phyloP scores from a whole-genome alignment of 2,113 vertebrate genomes.

The Aegotheles bennettii region DNA sequence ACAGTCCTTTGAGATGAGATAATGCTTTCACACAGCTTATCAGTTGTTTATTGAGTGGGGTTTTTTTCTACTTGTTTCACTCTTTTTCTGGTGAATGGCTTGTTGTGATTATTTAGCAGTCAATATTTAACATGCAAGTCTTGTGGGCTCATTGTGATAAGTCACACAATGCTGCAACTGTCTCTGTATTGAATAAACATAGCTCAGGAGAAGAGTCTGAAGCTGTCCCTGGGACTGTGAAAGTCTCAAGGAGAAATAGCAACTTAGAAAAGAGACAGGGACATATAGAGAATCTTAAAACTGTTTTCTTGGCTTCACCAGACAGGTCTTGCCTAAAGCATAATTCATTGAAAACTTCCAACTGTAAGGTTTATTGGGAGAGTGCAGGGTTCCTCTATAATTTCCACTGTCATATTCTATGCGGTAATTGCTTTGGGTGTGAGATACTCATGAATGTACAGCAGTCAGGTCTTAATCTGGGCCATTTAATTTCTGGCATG shows the following conservation, averaged over 20 bases:
- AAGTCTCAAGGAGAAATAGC: slow-evolving; percentile 33
- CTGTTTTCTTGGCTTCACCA: background rate
- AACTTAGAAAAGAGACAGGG: background rate
- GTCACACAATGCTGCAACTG: slow-evolving; percentile 30
- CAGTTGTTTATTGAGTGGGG: background rate
- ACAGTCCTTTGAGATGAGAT: slow-evolving; percentile 39
- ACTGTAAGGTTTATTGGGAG: background rate
- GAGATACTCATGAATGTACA: background rate
- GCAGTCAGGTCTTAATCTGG: background rate
- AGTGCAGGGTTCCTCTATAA: background rate
- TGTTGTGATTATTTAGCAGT: slow-evolving; percentile 35
- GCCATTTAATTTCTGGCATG: background rate
- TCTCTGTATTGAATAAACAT: background rate
- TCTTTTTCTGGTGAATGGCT: background rate
- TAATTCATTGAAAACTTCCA: background rate
- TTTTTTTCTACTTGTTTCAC: background rate
- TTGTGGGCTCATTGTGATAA: slow-evolving; percentile 41
- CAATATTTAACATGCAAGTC: slow-evolving; percentile 53
- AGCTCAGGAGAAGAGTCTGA: background rate
- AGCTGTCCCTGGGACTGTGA: background rate
- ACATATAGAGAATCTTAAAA: background rate
- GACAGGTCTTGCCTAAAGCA: background rate
- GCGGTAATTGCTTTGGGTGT: background rate
- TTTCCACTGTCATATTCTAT: background rate
- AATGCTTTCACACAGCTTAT: slow-evolving; percentile 46